Evolutionary conservation across 2,888 invertebrate species (phyloP).

Genomic region (Hymenopus coronatus): DNA sequence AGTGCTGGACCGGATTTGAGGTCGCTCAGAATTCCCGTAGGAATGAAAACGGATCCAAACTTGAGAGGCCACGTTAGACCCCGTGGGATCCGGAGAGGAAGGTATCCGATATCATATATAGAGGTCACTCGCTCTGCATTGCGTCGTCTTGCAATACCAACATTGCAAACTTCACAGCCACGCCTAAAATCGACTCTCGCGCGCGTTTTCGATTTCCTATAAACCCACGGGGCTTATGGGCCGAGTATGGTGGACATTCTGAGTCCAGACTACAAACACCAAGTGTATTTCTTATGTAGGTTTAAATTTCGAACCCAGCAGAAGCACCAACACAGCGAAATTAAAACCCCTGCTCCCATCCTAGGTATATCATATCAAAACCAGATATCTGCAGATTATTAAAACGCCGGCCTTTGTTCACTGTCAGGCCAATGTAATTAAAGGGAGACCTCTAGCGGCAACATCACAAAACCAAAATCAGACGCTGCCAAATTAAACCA

Average conservation of each 20-base stretch:
- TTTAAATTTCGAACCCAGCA: too few relatives aligned
- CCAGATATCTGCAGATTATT: background rate
- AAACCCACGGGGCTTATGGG: too few relatives aligned
- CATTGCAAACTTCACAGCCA: background rate
- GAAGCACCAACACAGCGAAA: too few relatives aligned
- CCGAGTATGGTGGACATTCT: too few relatives aligned
- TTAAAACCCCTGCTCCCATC: too few relatives aligned
- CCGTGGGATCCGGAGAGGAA: background rate
- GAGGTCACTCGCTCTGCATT: background rate
- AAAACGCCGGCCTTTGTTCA: background rate
- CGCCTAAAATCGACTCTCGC: too few relatives aligned
- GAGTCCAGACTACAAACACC: too few relatives aligned
- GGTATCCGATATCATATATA: background rate
- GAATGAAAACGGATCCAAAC: background rate
- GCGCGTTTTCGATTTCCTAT: too few relatives aligned
- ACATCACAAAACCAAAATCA: background rate
- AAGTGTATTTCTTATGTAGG: too few relatives aligned
- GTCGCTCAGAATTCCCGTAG: background rate
- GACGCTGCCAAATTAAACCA: background rate
- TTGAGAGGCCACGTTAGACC: background rate
- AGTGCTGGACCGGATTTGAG: background rate
- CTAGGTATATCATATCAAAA: too few relatives aligned
- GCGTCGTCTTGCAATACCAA: background rate
- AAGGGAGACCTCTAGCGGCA: background rate
- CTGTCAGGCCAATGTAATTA: background rate